Evolutionary conservation across 2,797 vertebrate genomes (phyloP), one percentile per base, ranked within the genome.

Genomic region (Argentina silus): DNA sequence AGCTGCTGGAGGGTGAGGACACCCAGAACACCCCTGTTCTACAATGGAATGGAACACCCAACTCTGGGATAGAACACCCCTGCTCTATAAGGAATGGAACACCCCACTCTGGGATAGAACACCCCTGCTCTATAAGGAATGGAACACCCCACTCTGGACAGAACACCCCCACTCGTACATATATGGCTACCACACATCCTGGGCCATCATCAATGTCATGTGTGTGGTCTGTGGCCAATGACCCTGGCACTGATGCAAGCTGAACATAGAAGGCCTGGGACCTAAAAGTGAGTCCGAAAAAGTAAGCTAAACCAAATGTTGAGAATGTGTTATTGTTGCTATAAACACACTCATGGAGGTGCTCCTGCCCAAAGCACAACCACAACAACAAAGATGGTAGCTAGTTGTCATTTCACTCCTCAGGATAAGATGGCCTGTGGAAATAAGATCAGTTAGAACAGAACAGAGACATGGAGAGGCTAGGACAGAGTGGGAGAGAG

Each of bases 1-100:
- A 94, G 92, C 89, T 94, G 90, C 92, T 93, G 91, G 89, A 95
- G 94, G 93, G 85, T 93, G 92, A 94, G 94, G 91, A 83, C 50
- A 88, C 83, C 44, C 81, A 85, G 82, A 85, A 12, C 56, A 23
- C 23, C 12, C 7, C 59, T n/a, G n/a, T 9, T 66, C 55, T 36
- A 57, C 55, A 21, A 19, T 8, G 17, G 19, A 10, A 57, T 17
- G 19, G 27, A 8, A 21, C 56, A 19, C 17, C 53, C 64, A 43
- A 1, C 45, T 19, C 55, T 57, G 55, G 27, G 27, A 36, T 36
- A 36, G 27, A 36, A 36, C 27, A 36, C 27, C 27, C 27, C 27
- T 36, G 27, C 27, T 36, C 27, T 36, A 36, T 1, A 36, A 36
- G 27, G 27, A 36, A 36, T 36, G 27, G 27, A 8, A 21, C 56